A percentile compares a stretch with the other conserved stretches of the same genome.
Evolutionary conservation across 2,113 vertebrate species (phyloP).

Genomic region (Myrmophylax atrothorax): DNA sequence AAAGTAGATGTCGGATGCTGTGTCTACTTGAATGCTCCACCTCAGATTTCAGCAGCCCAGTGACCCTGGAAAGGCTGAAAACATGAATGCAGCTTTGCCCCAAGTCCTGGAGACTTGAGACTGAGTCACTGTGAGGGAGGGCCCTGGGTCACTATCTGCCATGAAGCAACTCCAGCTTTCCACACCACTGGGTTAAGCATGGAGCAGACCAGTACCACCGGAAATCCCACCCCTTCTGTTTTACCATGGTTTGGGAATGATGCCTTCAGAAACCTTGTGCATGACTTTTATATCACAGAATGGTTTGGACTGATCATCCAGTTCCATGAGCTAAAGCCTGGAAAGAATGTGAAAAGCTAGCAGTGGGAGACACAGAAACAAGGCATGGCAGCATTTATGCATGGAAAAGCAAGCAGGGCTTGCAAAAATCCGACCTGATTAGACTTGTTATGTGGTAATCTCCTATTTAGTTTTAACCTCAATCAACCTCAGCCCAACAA

Average conservation of each 20-base stretch:
- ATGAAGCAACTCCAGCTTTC: not conserved
- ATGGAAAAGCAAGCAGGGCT: conserved; percentile 54
- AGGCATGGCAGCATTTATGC: conserved; percentile 56
- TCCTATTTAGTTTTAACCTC: conserved; percentile 44
- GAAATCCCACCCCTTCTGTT: not conserved
- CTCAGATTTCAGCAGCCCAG: not conserved
- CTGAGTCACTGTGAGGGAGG: not conserved
- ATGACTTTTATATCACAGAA: not conserved
- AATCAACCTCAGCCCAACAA: conserved; percentile 34
- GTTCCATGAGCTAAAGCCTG: not conserved
- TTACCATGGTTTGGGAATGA: accelerated
- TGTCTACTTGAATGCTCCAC: not conserved
- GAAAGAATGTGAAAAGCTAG: conserved; percentile 56
- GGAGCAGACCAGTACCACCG: not conserved
- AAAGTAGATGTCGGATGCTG: not conserved
- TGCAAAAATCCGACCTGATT: conserved; percentile 63
- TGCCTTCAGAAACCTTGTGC: not conserved
- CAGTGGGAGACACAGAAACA: not conserved
- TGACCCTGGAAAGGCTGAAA: not conserved
- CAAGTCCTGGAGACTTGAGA: not conserved
- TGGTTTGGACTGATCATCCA: not conserved
- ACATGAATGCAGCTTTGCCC: accelerated
- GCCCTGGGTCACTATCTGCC: not conserved
- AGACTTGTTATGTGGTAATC: conserved; percentile 45
- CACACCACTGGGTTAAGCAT: accelerated